Percentiles rank a stretch among this genome's conserved stretches.
These are phyloP conservation scores for Psilopsiagon aurifrons DNA, from an alignment of 2,113 vertebrate genomes.

Conservation along the genomic window DNA sequence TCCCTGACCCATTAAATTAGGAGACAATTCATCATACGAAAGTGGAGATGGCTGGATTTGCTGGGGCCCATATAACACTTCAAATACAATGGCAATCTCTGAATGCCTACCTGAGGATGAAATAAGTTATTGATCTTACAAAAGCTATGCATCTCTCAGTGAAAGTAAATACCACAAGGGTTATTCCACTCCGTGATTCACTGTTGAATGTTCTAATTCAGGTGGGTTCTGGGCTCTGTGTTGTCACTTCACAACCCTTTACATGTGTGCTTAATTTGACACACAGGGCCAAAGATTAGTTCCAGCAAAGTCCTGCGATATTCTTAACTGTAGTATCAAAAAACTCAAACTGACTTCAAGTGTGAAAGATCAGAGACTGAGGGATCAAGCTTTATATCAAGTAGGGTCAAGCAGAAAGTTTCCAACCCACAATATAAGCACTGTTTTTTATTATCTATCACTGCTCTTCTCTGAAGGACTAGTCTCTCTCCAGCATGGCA, in stretches of 20 bases:
- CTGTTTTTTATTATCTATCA: neutral
- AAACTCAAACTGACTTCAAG: neutral
- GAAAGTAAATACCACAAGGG: neutral
- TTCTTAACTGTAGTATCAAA: neutral
- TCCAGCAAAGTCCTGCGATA: neutral
- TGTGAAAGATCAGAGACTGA: neutral
- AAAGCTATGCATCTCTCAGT: neutral
- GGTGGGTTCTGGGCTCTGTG: neutral
- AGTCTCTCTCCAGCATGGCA: neutral
- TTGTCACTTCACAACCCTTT: neutral
- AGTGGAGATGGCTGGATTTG: neutral
- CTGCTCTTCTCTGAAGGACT: neutral
- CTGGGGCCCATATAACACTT: neutral
- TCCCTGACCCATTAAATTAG: neutral
- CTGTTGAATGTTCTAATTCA: neutral
- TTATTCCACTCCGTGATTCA: neutral
- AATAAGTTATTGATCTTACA: neutral
- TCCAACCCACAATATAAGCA: neutral
- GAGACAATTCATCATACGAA: neutral
- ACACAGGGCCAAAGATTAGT: neutral
- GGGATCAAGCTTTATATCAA: slow-evolving; percentile 2
- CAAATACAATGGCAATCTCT: neutral
- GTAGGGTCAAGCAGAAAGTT: slow-evolving; percentile 33
- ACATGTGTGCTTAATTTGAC: neutral
- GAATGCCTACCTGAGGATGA: neutral